Conservation (phyloP, 1,140 invertebrate species). For the Drosophila auraria region DNA sequence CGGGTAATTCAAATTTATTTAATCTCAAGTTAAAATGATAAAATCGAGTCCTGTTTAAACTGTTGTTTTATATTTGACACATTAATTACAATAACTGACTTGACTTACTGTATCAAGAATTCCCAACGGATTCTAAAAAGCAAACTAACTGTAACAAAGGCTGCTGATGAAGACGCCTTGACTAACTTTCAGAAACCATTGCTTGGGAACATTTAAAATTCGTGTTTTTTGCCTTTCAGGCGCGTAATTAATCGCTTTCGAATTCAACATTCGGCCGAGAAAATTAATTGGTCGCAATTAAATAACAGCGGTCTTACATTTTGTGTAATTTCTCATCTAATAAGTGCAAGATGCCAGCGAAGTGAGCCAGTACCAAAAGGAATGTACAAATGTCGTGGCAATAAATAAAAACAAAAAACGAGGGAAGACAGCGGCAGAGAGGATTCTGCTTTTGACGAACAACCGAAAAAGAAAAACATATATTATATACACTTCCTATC, state of each 20-base stretch:
- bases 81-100: too few species aligned
- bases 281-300: slow-evolving; percentile 74
- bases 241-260: slow-evolving; percentile 34
- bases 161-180: neutral
- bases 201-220: neutral
- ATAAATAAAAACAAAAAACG: slow-evolving; percentile 64
- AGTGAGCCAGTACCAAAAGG: slow-evolving; percentile 51
- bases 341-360: slow-evolving; percentile 53
- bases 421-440: slow-evolving; percentile 1
- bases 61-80: too few species aligned
- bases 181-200: too few species aligned
- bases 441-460: slow-evolving; percentile 29
- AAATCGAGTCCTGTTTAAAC: too few species aligned
- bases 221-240: neutral
- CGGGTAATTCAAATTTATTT: neutral
- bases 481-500: slow-evolving; percentile 26
- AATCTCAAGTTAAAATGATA: too few species aligned
- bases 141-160: too few species aligned
- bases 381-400: slow-evolving; percentile 77
- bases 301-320: slow-evolving; percentile 74
- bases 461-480: neutral
- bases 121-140: too few species aligned
- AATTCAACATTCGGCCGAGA: slow-evolving; percentile 24
- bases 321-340: slow-evolving; percentile 71
- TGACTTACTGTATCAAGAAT: too few species aligned